Conservation (phyloP, 1,140 invertebrate genomes). For the Pachypeltis micranthus region DNA sequence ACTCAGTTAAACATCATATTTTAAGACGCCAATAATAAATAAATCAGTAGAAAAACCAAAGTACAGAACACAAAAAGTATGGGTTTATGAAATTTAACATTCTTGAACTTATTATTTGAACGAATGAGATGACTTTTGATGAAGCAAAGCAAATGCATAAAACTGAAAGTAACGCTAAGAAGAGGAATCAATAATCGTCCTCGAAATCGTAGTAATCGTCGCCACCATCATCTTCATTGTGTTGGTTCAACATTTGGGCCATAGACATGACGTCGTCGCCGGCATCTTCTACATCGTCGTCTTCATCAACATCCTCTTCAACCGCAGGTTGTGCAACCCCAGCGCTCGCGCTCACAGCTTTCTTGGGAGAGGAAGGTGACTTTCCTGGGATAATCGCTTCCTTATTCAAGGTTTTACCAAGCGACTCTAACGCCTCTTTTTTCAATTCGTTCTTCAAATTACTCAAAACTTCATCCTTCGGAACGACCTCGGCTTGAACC, state of each 20-base stretch:
- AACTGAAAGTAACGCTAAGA: too few species aligned
- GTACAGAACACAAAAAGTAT: too few species aligned
- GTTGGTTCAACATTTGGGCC: constrained; percentile 37
- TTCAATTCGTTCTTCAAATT: neutral
- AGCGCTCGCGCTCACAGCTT: neutral
- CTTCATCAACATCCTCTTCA: constrained; percentile 38
- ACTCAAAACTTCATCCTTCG: constrained; percentile 16
- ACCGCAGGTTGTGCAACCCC: constrained; percentile 6
- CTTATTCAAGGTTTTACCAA: neutral
- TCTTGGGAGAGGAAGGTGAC: neutral
- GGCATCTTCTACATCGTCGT: constrained; percentile 31
- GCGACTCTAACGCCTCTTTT: neutral
- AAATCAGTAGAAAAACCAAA: too few species aligned
- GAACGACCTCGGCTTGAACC: constrained; percentile 18
- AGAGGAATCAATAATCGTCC: constrained; percentile 27
- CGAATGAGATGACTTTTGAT: too few species aligned
- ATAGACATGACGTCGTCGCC: constrained; percentile 38
- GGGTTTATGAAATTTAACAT: too few species aligned
- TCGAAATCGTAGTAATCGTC: constrained; percentile 34
- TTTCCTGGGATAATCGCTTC: neutral
- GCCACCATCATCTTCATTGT: constrained; percentile 30
- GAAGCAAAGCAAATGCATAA: too few species aligned
- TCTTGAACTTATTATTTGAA: too few species aligned
- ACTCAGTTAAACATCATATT: too few species aligned
- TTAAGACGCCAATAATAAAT: too few species aligned